A percentile compares a stretch with the other conserved stretches of the same genome.
Conservation (phyloP, 2,113 vertebrate genomes). For the Scartelaos histophorus region DNA sequence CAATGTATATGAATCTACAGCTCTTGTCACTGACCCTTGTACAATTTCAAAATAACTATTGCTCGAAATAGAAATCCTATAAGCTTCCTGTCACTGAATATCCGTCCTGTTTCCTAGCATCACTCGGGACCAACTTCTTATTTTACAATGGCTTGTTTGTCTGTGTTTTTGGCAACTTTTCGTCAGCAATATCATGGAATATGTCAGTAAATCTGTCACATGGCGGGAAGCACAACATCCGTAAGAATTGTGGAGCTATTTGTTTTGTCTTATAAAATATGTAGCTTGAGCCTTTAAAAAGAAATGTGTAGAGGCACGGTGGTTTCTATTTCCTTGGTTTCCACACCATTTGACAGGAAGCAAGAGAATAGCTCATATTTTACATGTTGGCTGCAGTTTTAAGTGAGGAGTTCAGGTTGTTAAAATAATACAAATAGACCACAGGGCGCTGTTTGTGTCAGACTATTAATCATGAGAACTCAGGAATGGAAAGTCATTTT, state of each 20-base stretch:
- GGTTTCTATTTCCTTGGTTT: constrained; percentile 6
- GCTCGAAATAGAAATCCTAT: constrained; percentile 49
- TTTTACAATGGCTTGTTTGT: constrained; percentile 41
- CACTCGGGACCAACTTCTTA: constrained; percentile 30
- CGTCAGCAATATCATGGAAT: constrained; percentile 29
- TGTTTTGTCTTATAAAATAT: constrained; percentile 22
- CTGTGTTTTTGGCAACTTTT: constrained; percentile 14
- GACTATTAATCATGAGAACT: neutral
- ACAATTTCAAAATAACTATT: constrained; percentile 41
- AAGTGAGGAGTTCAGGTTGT: constrained; percentile 13
- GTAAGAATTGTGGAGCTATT: constrained; percentile 10
- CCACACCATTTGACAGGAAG: constrained; percentile 5
- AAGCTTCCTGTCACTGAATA: constrained; percentile 40
- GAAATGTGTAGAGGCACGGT: neutral
- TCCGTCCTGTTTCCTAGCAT: constrained; percentile 24
- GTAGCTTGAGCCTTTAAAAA: neutral
- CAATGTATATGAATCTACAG: constrained; percentile 23
- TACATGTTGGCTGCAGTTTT: constrained; percentile 4
- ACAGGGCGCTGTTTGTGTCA: constrained; percentile 12
- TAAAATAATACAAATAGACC: constrained; percentile 33
- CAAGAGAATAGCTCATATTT: neutral
- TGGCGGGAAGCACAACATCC: constrained; percentile 13
- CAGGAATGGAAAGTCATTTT: neutral
- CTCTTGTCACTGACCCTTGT: constrained; percentile 34
- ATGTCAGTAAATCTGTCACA: constrained; percentile 28